A percentile compares a stretch with the other conserved stretches of the same genome.
phyloP scores from a whole-genome alignment of 2,797 vertebrate species.

The Sus cebifrons region DNA sequence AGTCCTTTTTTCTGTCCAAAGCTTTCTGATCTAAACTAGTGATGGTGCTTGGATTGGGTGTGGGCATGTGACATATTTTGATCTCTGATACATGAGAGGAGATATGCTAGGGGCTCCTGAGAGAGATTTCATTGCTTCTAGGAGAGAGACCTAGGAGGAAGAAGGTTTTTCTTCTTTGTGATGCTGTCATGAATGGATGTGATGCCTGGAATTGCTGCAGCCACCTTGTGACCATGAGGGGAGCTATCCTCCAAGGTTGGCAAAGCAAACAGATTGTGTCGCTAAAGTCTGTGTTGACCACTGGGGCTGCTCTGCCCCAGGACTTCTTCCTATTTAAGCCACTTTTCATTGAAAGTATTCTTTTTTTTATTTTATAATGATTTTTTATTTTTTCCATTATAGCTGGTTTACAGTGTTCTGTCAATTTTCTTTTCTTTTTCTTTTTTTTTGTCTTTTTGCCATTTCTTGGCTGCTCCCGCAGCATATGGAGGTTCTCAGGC shows the following conservation, averaged over 20 bases:
- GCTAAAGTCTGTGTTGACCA: not conserved
- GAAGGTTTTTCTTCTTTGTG: not conserved
- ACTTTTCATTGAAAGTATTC: not conserved
- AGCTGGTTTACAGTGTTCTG: no score
- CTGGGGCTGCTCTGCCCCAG: not conserved
- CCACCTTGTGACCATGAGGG: not conserved
- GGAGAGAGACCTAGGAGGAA: not conserved
- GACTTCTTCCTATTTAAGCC: not conserved
- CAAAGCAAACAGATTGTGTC: not conserved
- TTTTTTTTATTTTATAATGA: not conserved
- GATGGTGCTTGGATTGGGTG: not conserved
- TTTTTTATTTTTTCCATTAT: no score
- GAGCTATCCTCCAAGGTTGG: not conserved
- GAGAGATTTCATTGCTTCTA: conserved; percentile 7
- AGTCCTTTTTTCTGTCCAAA: not conserved
- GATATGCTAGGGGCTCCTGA: not conserved
- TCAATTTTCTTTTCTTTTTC: no score
- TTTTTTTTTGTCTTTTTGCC: no score
- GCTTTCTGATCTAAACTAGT: not conserved
- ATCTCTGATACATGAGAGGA: not conserved
- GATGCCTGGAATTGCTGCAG: not conserved
- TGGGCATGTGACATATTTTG: conserved; percentile 10
- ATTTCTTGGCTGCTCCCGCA: no score
- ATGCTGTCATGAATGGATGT: not conserved
- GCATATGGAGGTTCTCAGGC: no score